Evolutionary conservation across 2,113 vertebrate genomes (phyloP), one percentile per base, ranked within the genome.

Genomic region (Podarcis muralis): DNA sequence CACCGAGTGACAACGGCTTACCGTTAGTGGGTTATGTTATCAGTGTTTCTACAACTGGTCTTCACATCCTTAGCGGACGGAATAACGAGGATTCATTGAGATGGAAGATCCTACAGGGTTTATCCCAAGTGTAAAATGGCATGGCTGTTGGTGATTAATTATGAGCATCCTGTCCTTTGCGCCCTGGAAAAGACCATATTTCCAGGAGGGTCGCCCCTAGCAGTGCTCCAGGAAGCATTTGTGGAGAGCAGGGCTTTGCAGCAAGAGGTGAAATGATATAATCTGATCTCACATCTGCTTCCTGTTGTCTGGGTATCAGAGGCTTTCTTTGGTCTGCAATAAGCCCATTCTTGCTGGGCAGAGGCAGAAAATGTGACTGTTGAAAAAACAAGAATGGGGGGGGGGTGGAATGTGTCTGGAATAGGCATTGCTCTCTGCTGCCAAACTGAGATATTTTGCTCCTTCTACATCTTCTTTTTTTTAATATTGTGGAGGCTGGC

Each of bases 341-440:
- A 93, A 92, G 90, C 88, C 90, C 89, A 72, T 84, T 89, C 92
- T 94, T 80, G 12, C 90, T 90, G 92, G 89, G 88, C 89, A 88
- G 90, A 0, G 86, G 93, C 90, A 94, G 93, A 65, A 94, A 92
- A 30, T 92, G 91, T 84, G 95, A 79, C 88, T 93, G 91, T 93
- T 92, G 83, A 94, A 95, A 94, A 87, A 57, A 71, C 32, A 30
- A 20, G 18, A 93, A 91, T 94, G 35, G 94, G 92, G 93, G 23
- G 94, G 95, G 95, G 88, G 83, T 43, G 43, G 43, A 43, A 94
- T 87, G 90, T 94, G 92, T 93, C 94, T 96, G 95, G 94, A 95
- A 94, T 93, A 94, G 75, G 90, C 92, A 87, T 92, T 86, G 90
- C 91, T 90, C 75, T 76, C 76, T 88, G 82, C 93, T 95, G 95